Base-by-base conservation (phyloP, 2,113 vertebrate species). In the Perccottus glenii region DNA sequence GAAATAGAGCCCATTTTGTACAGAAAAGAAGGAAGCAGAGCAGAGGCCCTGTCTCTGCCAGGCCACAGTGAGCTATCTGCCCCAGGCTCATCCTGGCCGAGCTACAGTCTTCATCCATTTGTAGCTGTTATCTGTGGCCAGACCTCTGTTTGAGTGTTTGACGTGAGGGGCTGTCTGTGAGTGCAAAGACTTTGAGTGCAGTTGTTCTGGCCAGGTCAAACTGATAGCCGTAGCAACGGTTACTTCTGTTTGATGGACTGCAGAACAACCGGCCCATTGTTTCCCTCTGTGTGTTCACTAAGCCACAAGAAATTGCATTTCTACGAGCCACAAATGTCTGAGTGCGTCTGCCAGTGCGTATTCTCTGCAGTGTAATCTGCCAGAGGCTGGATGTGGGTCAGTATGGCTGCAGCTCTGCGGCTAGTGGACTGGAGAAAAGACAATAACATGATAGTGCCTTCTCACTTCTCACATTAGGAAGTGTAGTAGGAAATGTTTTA, bases 381-480 rank as follows among this genome's bases (percentile, higher is more conserved):
- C 73, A 64, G 55, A 64, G 53, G 77, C 69, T 55, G 15, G 78
- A 89, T 90, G 67, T 89, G 85, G 83, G 87, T 87, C 82, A 89
- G 56, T 67, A 74, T 76, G 73, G 70, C 67, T 77, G 43, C 45
- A 73, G 42, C 64, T 64, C 64, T 75, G 58, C 9, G 5, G 35
- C 27, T 11, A 11, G 36, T 27, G 19, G 35, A 16, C n/a, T 56
- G 42, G 55, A 40, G 48, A 36, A 70, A 43, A 58, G 15, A 45
- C 64, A 49, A 33, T 64, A 58, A 45, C 62, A 68, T 78, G 49
- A 67, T 50, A 45, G 6, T 66, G 70, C 46, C 35, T 47, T 56
- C 63, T 40, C 73, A 36, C 46, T 65, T 64, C 27, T 38, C 60
- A 27, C 52, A 45, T 49, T n/a, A n/a, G 45, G 55, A 45, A 45